Conservation (phyloP, 2,888 invertebrate species). For the Polyommatus iphigenia region DNA sequence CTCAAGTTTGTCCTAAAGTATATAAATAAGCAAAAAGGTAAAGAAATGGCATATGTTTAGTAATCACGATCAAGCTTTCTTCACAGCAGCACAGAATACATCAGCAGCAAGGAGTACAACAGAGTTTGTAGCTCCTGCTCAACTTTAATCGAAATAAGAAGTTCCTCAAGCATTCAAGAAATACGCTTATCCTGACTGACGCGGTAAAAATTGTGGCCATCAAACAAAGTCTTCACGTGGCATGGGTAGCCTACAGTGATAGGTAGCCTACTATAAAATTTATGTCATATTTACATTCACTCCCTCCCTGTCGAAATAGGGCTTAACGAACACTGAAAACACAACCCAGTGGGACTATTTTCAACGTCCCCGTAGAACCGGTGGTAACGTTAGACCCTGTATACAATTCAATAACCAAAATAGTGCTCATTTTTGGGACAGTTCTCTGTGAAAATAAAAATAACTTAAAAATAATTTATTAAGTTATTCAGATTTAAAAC, state of each 20-base stretch:
- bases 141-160: neutral
- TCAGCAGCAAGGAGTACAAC: too few species aligned
- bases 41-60: too few species aligned
- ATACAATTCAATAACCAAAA: constrained; percentile 64
- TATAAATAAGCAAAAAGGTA: too few species aligned
- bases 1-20: too few species aligned
- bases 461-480: too few species aligned
- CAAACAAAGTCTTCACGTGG: constrained; percentile 27
- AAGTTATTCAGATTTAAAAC: too few species aligned
- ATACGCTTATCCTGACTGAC: neutral
- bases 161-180: neutral
- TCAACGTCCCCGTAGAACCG: constrained; percentile 61
- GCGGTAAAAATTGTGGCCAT: neutral
- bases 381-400: constrained; percentile 65
- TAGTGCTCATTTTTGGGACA: neutral
- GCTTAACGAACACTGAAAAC: constrained; percentile 59
- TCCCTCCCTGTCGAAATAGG: constrained; percentile 59
- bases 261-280: constrained; percentile 63
- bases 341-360: constrained; percentile 62
- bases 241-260: too few species aligned
- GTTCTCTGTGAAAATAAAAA: neutral
- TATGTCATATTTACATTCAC: constrained; percentile 73
- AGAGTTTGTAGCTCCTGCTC: neutral
- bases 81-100: neutral
- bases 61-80: neutral